Conservation (phyloP, 1,140 invertebrate species). For the Hormaphis cornu region DNA sequence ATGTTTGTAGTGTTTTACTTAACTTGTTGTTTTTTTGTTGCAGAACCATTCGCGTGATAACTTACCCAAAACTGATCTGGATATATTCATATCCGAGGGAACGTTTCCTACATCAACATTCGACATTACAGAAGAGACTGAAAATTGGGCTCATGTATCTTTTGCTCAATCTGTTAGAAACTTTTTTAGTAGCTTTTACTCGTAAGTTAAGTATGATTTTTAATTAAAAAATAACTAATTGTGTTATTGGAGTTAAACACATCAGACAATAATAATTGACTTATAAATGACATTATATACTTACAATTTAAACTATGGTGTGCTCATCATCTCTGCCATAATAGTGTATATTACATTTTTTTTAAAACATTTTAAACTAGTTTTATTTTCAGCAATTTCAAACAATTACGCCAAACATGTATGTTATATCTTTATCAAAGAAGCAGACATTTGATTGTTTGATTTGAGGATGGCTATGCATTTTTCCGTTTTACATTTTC, state of each 20-base stretch:
- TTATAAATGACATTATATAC: background rate
- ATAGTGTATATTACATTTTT: background rate
- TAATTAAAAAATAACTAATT: background rate
- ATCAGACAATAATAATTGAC: background rate
- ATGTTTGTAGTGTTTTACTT: too few relatives aligned
- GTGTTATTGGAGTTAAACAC: background rate
- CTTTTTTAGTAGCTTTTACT: slow-evolving; percentile 10
- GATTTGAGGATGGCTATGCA: background rate
- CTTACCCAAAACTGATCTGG: background rate
- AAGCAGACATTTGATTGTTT: slow-evolving; percentile 11
- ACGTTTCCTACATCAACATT: slow-evolving; percentile 16
- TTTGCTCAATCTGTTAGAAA: slow-evolving; percentile 3
- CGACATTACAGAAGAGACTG: slow-evolving; percentile 27
- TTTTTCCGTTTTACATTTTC: background rate
- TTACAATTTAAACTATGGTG: background rate
- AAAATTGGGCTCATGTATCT: slow-evolving; percentile 6
- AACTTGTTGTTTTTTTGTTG: background rate
- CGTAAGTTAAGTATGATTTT: background rate
- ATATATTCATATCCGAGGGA: background rate
- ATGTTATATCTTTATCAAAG: background rate
- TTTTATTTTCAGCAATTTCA: slow-evolving; percentile 20
- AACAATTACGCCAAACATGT: slow-evolving; percentile 3
- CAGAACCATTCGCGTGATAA: background rate
- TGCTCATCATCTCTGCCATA: background rate
- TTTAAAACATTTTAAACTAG: background rate